Evolutionary conservation across 2,797 vertebrate species (phyloP).

Genomic region (Lutjanus argentimaculatus): DNA sequence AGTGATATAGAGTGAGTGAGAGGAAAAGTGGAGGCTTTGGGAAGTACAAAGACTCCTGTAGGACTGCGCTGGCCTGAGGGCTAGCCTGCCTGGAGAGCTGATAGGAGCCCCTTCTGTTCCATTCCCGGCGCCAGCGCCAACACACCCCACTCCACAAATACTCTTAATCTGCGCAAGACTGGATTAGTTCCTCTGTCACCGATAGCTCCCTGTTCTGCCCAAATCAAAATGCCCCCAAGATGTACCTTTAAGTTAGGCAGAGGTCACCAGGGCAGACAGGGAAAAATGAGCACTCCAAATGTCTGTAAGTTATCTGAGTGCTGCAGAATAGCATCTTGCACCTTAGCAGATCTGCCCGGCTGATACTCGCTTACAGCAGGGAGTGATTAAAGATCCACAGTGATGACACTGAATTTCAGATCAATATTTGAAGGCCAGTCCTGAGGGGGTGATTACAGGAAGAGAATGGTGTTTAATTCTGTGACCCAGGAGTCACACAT

Average conservation of each 20-base stretch:
- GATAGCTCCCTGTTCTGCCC: conserved; percentile 86
- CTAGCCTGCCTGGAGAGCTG: conserved; percentile 87
- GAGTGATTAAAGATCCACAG: conserved; percentile 79
- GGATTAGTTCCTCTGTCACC: conserved; percentile 90
- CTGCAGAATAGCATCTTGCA: conserved; percentile 85
- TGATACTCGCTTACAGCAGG: conserved; percentile 75
- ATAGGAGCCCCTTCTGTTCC: conserved; percentile 84
- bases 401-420: conserved; percentile 79
- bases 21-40: conserved; percentile 80
- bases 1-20: conserved; percentile 72
- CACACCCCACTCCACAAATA: conserved; percentile 83
- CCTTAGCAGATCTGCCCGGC: conserved; percentile 80
- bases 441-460: conserved; percentile 80
- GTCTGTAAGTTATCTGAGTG: conserved; percentile 84
- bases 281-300: conserved; percentile 80
- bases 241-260: conserved; percentile 89
- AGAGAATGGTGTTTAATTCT: conserved; percentile 62
- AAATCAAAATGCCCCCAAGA: conserved; percentile 88
- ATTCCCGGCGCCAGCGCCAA: conserved; percentile 76
- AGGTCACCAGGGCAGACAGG: conserved; percentile 84
- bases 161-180: conserved; percentile 90
- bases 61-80: conserved; percentile 86
- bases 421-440: conserved; percentile 85
- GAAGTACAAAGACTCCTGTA: conserved; percentile 89
- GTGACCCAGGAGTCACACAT: conserved; percentile 54